Base-by-base conservation (phyloP, 2,113 vertebrate genomes). In the Neodontobutis hainanensis region DNA sequence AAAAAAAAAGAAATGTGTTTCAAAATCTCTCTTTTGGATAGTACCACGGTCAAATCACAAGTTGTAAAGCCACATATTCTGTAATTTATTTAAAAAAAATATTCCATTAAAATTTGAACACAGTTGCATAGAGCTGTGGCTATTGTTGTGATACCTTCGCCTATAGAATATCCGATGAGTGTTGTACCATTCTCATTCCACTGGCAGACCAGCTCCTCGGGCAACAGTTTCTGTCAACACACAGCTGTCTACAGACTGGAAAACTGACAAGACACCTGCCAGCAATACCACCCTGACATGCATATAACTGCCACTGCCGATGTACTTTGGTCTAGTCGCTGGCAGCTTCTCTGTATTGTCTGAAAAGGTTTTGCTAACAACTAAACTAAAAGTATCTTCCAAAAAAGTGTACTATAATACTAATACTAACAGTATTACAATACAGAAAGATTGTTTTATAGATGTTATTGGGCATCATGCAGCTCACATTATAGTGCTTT, bases 221-320 rank as follows among this genome's bases (percentile, higher is more conserved):
- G 14, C 47, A 46, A 16, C 61, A 6, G 27, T 68, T 71, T 34
- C 71, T 84, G 78, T 87, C 85, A 85, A 68, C 77, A 66, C 58
- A 59, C 53, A 59, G 43, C 57, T 61, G 49, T 55, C 35, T 47
- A 44, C 74, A 42, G 27, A 61, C 34, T 35, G 57, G 65, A 62
- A 47, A 64, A 32, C 51, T 11, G 32, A 80, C 68, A 43, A 66
- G 63, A 67, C 65, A 63, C 51, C 72, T 78, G 36, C 65, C 36
- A 59, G 62, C 61, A 68, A 46, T 52, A 51, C 53, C 63, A 55
- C 27, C 47, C n/a, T 62, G 63, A 67, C 50, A 43, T 50, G 51
- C 48, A 49, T 60, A n/a, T 8, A 62, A 64, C 48, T 36, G 15
- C 8, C 34, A 10, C 40, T 65, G 66, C 56, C 56, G 59, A 4